Percentiles rank a stretch among this genome's conserved stretches.
Evolutionary conservation across 2,113 vertebrate species (phyloP).

Genomic region (Anser brachyrhynchus): DNA sequence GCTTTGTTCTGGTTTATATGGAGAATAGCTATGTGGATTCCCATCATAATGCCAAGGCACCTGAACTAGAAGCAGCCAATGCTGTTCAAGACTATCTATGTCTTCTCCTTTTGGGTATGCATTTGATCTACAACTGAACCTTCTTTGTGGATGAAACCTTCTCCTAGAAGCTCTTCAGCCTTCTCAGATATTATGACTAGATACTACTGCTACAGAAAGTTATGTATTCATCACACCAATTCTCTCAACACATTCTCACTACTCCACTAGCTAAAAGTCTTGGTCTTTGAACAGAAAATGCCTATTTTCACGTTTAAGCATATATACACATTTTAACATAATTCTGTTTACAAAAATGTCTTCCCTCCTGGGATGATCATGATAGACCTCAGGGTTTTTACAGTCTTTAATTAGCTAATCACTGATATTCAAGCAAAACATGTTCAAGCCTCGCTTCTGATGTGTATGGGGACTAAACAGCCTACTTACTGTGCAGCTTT

Average conservation of each 20-base stretch:
- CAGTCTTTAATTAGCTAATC: neutral
- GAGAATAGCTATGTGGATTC: neutral
- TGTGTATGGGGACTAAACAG: neutral
- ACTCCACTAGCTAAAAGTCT: neutral
- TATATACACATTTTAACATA: neutral
- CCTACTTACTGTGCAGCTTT: slow-evolving; percentile 89
- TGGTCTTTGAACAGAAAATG: neutral
- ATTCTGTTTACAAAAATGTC: neutral
- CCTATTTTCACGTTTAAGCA: neutral
- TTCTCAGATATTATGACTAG: neutral
- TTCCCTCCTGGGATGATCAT: neutral
- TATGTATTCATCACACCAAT: neutral
- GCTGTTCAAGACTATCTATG: neutral
- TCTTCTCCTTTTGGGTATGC: neutral
- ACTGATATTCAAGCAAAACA: neutral
- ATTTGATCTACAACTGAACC: neutral
- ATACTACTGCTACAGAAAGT: neutral
- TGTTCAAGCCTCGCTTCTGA: neutral
- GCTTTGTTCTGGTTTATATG: neutral
- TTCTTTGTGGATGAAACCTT: neutral
- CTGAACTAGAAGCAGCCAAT: neutral
- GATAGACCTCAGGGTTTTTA: neutral
- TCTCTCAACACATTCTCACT: neutral
- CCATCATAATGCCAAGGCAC: neutral
- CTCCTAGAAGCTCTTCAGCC: neutral